Evolutionary conservation across 2,888 invertebrate genomes (phyloP), one percentile per base, ranked within the genome.

Genomic region (Isotomurus palustris): DNA sequence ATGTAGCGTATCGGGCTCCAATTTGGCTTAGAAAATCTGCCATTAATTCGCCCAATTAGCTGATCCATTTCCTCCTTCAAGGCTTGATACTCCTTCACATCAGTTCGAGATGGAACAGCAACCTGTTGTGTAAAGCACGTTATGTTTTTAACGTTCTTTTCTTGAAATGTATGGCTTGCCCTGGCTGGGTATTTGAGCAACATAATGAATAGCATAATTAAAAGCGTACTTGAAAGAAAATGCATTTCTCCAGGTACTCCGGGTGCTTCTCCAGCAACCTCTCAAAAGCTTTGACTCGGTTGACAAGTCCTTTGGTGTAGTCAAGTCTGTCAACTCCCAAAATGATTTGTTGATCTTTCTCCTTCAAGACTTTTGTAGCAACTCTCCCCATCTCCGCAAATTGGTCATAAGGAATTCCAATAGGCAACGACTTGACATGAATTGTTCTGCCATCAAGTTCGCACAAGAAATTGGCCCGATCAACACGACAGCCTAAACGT

Each of bases 1-100:
- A 77, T 76, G 68, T 77, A 77, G 28, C 76, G 72, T 53, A 77
- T 76, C 3, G 77, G 77, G 3, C 76, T 75, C 77, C 77, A 77
- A 50, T 76, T 75, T 10, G 75, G 73, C 29, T 73, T 74, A 3
- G 76, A 75, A 62, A 76, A 77, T n/a, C 73, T 64, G 3, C 77
- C 77, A 65, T 77, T 77, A 36, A 77, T 74, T 38, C 74, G 68
- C 8, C 76, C 77, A 44, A 77, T 74, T 29, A 75, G 61, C 60
- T 75, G 74, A 57, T 77, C 76, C 59, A 77, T 73, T 59, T 76
- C 76, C 57, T 77, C 76, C 60, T 77, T 77, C 56, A 77, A 71
- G 40, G 74, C 74, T 62, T 75, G 74, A 66, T 77, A 77, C 48
- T 76, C 76, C 62, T 73, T 73, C 8, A 77, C 76, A 67, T 76